Conservation (phyloP, 2,888 invertebrate genomes). For the Campoplex capitator region DNA sequence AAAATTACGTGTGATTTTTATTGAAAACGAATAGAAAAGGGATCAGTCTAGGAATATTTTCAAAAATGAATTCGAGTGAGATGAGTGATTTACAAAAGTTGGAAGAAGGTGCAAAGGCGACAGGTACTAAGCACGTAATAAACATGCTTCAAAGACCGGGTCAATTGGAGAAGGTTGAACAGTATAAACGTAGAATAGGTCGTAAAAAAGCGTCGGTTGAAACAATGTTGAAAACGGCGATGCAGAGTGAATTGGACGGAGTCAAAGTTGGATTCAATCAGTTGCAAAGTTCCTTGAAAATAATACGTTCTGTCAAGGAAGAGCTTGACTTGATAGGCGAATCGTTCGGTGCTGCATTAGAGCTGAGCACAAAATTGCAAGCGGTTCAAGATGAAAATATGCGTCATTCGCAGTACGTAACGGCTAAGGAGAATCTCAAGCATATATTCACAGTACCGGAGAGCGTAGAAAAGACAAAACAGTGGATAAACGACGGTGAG, state of each 20-base stretch:
- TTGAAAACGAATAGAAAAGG: background rate
- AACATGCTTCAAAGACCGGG: constrained; percentile 97
- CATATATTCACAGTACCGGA: constrained; percentile 99
- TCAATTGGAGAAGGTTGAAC: constrained; percentile 96
- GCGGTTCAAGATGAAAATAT: constrained; percentile 96
- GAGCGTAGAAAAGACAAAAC: constrained; percentile 97
- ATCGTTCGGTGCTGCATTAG: constrained; percentile 91
- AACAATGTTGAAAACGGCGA: constrained; percentile 98
- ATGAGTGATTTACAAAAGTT: constrained; percentile 86
- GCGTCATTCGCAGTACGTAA: constrained; percentile 98
- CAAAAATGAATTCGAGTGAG: constrained; percentile 44
- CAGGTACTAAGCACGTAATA: constrained; percentile 93
- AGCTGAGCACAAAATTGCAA: constrained; percentile 92
- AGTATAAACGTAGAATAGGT: constrained; percentile 90
- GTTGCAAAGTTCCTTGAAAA: constrained; percentile 93
- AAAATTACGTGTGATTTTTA: background rate
- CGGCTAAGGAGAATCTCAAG: constrained; percentile 98
- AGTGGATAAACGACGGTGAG: constrained; percentile 97
- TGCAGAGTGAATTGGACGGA: constrained; percentile 99
- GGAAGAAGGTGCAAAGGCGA: constrained; percentile 91
- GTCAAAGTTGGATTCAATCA: constrained; percentile 97
- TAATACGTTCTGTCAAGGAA: constrained; percentile 89
- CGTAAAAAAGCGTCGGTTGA: constrained; percentile 96
- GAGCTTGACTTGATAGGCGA: constrained; percentile 87
- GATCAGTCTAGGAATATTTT: background rate